phyloP scores from a whole-genome alignment of 2,888 invertebrate genomes.

The Epinotia bilunana region DNA sequence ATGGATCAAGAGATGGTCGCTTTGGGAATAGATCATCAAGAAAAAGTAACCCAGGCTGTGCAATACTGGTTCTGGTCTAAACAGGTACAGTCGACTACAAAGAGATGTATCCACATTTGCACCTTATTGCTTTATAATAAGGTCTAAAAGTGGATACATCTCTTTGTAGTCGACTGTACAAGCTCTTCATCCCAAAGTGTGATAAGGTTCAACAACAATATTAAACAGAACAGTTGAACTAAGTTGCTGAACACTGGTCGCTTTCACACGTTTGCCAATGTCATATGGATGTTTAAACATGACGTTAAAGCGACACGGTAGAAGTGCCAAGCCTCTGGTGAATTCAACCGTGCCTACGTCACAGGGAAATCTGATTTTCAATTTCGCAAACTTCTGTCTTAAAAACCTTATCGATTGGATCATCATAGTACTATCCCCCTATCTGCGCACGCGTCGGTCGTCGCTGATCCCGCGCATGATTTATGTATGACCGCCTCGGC shows the following conservation, averaged over 20 bases:
- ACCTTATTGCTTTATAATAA: no score
- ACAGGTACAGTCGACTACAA: no score
- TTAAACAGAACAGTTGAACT: neutral
- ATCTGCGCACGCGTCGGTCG: slow-evolving; percentile 56
- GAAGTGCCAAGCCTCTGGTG: neutral
- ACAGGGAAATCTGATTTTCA: neutral
- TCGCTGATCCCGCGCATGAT: slow-evolving; percentile 69
- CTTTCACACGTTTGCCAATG: neutral
- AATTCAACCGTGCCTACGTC: neutral
- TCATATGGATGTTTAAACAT: neutral
- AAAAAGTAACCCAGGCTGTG: neutral
- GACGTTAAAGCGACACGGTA: neutral
- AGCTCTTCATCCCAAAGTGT: neutral
- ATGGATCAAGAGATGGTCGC: neutral
- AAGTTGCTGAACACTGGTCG: neutral
- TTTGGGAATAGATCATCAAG: neutral
- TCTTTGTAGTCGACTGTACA: no score
- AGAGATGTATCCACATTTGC: no score
- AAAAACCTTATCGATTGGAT: slow-evolving; percentile 21
- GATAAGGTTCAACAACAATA: neutral
- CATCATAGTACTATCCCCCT: slow-evolving; percentile 16
- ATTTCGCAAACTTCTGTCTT: neutral
- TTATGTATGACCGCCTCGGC: slow-evolving; percentile 76
- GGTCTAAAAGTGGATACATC: no score
- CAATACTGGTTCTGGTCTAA: no score